Base-by-base conservation (phyloP, 1,140 invertebrate genomes). In the Acromyrmex heyeri region DNA sequence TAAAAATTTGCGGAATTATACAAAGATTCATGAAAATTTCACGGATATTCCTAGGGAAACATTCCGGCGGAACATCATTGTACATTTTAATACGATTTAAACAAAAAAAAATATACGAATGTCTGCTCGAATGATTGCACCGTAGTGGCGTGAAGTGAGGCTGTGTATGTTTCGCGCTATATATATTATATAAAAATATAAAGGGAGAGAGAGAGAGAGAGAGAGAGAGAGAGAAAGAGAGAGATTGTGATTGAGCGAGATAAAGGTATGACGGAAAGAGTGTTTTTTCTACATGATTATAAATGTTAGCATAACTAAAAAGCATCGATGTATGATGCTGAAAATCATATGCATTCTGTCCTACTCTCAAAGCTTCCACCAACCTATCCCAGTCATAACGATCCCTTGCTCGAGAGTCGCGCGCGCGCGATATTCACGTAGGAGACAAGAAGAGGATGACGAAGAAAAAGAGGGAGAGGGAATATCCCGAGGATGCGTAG, bases 241-340 rank as follows among this genome's bases (percentile, higher is more conserved):
- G 73, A 82, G 72, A 82, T 50, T 82, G 72, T 75, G 85, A 82
- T 30, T 67, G 85, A 90, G 48, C 75, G 81, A 86, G 81, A 70
- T 79, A 53, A 70, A 77, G 30, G 38, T 72, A 61, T 70, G 69
- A 72, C 34, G 76, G 87, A 77, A 79, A 88, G 87, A 88, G 69
- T 90, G 90, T 75, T 91, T 91, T 92, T 91, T 91, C 90, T 91
- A 91, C 89, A 90, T 82, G 85, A 91, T 78, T 88, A 88, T 91
- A 91, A 83, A 87, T 88, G 90, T 91, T 91, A 91, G 89, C 69
- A 44, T 81, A 85, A 91, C 75, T 91, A 86, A 91, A 88, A 70
- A 30, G 90, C 81, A 90, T 90, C 89, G 85, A 65, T 64, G 69
- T 88, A 90, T 77, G 89, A 70, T 90, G 88, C 86, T 90, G 21